phyloP scores from a whole-genome alignment of 2,888 invertebrate genomes.

The Drosophila trichaetosa region DNA sequence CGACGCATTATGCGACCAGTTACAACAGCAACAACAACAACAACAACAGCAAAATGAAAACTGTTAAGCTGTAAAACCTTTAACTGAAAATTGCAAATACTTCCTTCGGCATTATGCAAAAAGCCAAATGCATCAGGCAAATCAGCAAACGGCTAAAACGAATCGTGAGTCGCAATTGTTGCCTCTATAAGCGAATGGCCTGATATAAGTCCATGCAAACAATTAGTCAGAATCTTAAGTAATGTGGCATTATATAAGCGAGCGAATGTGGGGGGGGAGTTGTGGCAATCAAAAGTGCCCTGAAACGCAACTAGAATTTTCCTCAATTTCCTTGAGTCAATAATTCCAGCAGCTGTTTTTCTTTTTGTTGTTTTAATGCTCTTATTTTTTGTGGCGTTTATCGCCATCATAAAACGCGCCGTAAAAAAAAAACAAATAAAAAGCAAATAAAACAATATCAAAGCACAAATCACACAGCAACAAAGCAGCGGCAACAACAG shows the following conservation, averaged over 20 bases:
- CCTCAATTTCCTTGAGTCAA: conserved; percentile 25
- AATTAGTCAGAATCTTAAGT: conserved; percentile 56
- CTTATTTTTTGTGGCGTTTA: conserved; percentile 37
- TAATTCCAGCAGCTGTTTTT: conserved; percentile 43
- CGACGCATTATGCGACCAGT: conserved; percentile 69
- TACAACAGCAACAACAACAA: conserved; percentile 17
- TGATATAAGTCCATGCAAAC: conserved; percentile 23
- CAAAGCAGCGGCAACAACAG: conserved; percentile 20
- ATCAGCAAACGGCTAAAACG: conserved; percentile 8
- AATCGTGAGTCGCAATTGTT: conserved; percentile 31
- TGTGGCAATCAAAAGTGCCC: conserved; percentile 12
- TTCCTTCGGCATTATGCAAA: conserved; percentile 64
- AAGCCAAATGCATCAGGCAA: conserved; percentile 20
- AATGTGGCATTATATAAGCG: conserved; percentile 39
- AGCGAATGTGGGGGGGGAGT: accelerated
- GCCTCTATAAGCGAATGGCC: conserved; percentile 28
- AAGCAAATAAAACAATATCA: conserved; percentile 73
- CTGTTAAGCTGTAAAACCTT: conserved; percentile 60
- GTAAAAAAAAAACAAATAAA: conserved; percentile 66
- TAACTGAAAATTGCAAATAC: conserved; percentile 55
- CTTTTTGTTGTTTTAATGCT: conserved; percentile 4
- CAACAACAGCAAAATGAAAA: conserved; percentile 45
- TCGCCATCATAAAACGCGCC: conserved; percentile 59
- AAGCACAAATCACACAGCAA: conserved; percentile 56
- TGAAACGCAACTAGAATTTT: conserved; percentile 23